A percentile compares a stretch with the other conserved stretches of the same genome.
These are phyloP conservation scores for Hippolais icterina DNA, from an alignment of 2,113 vertebrate species.

Conservation along the genomic window DNA sequence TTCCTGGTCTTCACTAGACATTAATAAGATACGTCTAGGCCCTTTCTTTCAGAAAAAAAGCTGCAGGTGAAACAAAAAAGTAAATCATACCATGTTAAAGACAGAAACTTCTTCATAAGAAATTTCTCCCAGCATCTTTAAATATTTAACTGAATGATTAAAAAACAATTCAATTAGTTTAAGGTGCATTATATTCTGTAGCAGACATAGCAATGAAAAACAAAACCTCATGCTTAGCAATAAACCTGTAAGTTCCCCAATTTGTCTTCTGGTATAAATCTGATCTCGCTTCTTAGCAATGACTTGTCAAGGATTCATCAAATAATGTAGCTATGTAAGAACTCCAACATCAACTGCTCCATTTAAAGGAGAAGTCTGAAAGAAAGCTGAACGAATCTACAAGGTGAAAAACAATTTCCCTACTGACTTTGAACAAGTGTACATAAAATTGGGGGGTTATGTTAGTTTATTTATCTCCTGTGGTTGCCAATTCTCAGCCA, in stretches of 20 bases:
- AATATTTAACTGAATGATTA: background rate
- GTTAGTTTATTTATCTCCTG: background rate
- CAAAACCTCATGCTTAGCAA: background rate
- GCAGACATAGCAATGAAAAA: background rate
- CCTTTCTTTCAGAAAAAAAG: background rate
- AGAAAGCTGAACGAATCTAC: background rate
- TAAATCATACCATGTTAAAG: background rate
- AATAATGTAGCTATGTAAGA: background rate
- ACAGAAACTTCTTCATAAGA: accelerated
- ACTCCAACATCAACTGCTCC: background rate
- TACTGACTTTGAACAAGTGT: background rate
- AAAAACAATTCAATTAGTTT: background rate
- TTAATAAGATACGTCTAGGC: background rate
- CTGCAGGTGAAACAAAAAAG: background rate
- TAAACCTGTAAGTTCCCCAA: background rate
- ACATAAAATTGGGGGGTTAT: background rate
- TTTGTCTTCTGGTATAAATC: background rate
- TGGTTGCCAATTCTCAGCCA: background rate
- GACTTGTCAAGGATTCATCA: background rate
- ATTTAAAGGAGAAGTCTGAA: background rate
- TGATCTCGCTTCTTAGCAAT: background rate
- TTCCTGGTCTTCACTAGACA: background rate
- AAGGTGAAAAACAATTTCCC: background rate
- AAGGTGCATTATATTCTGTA: background rate
- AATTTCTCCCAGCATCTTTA: background rate